Evolutionary conservation across 2,888 invertebrate species (phyloP), one percentile per base, ranked within the genome.

Genomic region (Lasius fuliginosus): DNA sequence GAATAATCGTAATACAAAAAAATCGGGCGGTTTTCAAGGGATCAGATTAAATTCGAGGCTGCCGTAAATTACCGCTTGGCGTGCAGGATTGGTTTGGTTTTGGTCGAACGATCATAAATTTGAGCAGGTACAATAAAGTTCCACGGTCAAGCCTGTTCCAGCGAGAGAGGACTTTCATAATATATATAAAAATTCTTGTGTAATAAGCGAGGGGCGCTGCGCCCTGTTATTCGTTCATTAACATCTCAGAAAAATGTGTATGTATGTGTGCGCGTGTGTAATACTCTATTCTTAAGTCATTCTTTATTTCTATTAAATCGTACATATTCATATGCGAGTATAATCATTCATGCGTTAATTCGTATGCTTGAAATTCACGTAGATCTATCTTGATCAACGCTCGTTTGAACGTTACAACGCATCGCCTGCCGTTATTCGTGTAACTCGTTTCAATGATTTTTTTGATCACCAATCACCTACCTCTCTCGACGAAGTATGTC

Each of bases 51-150:
- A 73, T 58, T 58, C 18, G 23, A 58, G 36, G 46, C 73, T 71
- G 86, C 64, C 87, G 83, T 89, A 90, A 91, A 90, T 89, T 90
- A 90, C 85, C 85, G 85, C 81, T 85, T 85, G 84, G 79, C 86
- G 82, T 65, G 64, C 75, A 77, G 69, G 53, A 65, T 79, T 75
- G 79, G 46, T 67, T 71, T 46, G 71, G 46, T 23, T 53, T 77
- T 65, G 42, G 64, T 40, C 49, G 81, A 64, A 77, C 82, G 81
- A 64, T 84, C 86, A 82, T 85, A 88, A 86, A 86, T 30, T 67
- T 53, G 2, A 49, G 58, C 71, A 40, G 62, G 40, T 69, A 79
- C 85, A 62, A 75, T 84, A 74, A 76, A 76, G 42, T 82, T 49
- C 75, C 58, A 84, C 27, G 76, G 79, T 75, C 30, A 62, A 33